A percentile compares a stretch with the other conserved stretches of the same genome.
These are phyloP conservation scores for Acanthurus lineatus DNA, from an alignment of 2,797 vertebrate species.

Conservation along the genomic window DNA sequence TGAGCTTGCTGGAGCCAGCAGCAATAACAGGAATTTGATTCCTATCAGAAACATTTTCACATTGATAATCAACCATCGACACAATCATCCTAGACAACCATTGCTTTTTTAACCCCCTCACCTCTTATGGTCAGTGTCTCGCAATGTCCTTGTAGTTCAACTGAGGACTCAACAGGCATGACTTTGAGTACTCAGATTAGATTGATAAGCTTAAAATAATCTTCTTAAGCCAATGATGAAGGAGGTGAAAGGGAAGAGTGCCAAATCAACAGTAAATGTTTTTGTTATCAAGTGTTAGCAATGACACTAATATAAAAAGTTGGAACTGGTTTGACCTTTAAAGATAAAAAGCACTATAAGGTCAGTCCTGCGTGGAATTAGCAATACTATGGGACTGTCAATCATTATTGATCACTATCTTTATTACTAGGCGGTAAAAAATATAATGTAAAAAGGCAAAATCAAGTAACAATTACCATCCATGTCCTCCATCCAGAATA, in stretches of 20 bases:
- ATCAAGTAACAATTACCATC: background rate
- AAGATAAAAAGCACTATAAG: slow-evolving; percentile 30
- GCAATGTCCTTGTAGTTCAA: slow-evolving; percentile 12
- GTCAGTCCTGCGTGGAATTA: slow-evolving; percentile 26
- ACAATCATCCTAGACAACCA: background rate
- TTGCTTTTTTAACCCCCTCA: slow-evolving; percentile 5
- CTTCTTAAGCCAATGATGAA: slow-evolving; percentile 25
- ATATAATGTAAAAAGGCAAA: background rate
- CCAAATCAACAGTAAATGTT: background rate
- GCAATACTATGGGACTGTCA: background rate
- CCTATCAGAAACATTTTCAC: slow-evolving; percentile 28
- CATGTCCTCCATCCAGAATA: background rate
- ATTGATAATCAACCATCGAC: slow-evolving; percentile 32
- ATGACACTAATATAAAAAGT: slow-evolving; percentile 3
- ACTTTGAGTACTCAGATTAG: background rate
- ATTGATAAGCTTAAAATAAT: slow-evolving; percentile 41
- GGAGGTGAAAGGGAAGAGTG: slow-evolving; percentile 6
- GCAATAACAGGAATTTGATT: slow-evolving; percentile 45
- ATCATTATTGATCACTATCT: background rate
- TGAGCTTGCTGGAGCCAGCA: slow-evolving; percentile 34
- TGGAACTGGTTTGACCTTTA: slow-evolving; percentile 35
- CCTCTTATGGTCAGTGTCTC: slow-evolving; percentile 33
- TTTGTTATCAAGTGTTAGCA: slow-evolving; percentile 23
- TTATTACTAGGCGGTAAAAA: background rate
- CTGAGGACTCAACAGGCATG: slow-evolving; percentile 20